Percentiles rank a stretch among this genome's conserved stretches.
phyloP scores from a whole-genome alignment of 2,888 invertebrate genomes.

The Plutella xylostella region DNA sequence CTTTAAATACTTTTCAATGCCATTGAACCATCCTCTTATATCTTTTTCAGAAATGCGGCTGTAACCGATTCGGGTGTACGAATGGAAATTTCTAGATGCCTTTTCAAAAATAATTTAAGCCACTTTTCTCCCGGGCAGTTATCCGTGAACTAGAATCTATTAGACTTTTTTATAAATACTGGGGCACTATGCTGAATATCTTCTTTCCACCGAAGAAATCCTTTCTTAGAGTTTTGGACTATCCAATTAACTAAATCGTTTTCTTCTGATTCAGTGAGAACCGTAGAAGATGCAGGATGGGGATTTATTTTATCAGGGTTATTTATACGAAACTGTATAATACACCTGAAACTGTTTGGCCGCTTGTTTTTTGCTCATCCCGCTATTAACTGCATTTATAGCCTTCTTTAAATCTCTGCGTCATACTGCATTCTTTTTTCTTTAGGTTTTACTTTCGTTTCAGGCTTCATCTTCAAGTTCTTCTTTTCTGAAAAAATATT shows the following conservation, averaged over 20 bases:
- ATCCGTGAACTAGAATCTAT: background rate
- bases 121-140: background rate
- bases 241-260: background rate
- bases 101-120: background rate
- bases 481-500: background rate
- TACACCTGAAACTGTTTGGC: background rate
- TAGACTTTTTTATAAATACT: background rate
- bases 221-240: background rate
- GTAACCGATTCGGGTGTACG: background rate
- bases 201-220: background rate
- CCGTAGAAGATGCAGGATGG: background rate
- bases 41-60: conserved; percentile 17
- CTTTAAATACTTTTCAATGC: background rate
- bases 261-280: background rate
- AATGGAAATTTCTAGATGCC: background rate
- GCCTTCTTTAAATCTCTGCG: background rate
- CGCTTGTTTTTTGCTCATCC: background rate
- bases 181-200: background rate
- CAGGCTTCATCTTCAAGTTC: background rate
- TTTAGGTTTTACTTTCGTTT: background rate
- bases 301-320: background rate
- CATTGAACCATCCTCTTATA: conserved; percentile 2
- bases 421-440: background rate
- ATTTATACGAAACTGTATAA: conserved; percentile 1
- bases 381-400: background rate